Conservation (phyloP, 2,888 invertebrate genomes). For the Thera britannica region DNA sequence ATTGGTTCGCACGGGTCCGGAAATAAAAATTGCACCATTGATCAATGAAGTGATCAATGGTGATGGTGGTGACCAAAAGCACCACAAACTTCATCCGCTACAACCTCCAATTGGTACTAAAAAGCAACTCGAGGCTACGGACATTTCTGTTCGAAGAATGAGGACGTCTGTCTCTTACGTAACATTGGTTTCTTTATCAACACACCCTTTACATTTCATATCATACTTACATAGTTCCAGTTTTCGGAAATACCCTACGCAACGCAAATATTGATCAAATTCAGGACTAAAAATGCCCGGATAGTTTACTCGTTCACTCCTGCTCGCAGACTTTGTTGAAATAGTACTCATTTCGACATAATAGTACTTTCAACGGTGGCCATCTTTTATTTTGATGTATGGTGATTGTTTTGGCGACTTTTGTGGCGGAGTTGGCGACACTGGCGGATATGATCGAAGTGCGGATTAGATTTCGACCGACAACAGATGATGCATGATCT, state of each 20-base stretch:
- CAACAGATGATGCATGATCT: too few relatives aligned
- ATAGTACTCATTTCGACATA: constrained; percentile 1
- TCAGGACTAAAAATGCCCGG: background rate
- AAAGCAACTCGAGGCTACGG: constrained; percentile 43
- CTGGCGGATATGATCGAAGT: too few relatives aligned
- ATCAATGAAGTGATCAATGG: too few relatives aligned
- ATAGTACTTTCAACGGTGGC: background rate
- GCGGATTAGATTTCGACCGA: too few relatives aligned
- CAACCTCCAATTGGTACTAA: constrained; percentile 31
- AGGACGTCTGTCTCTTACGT: constrained; percentile 65
- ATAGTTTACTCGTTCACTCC: constrained; percentile 20
- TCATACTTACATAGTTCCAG: too few relatives aligned
- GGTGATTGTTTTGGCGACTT: background rate
- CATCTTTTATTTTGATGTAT: constrained; percentile 7
- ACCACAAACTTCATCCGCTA: constrained; percentile 6
- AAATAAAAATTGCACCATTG: too few relatives aligned
- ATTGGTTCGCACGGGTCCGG: too few relatives aligned
- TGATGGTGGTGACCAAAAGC: too few relatives aligned
- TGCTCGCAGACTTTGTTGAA: constrained; percentile 5
- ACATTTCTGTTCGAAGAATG: constrained; percentile 66
- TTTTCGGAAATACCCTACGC: background rate
- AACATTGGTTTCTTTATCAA: constrained; percentile 52
- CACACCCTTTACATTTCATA: constrained; percentile 25
- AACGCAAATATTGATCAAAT: too few relatives aligned
- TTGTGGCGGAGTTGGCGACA: too few relatives aligned